Conservation (phyloP, 2,797 vertebrate species). For the Sandelia bainsii region DNA sequence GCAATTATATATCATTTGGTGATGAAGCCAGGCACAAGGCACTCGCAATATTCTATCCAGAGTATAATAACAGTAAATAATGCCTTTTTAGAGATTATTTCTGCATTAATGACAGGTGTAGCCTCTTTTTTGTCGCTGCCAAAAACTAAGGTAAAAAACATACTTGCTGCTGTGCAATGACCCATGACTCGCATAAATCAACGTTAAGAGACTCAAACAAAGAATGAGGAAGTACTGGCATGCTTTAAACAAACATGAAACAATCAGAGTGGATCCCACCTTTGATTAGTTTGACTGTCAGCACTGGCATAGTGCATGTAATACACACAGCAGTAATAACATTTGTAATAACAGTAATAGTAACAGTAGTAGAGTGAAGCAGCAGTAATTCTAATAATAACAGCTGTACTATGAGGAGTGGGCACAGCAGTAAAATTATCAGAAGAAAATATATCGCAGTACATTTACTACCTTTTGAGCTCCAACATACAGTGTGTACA, state of each 20-base stretch:
- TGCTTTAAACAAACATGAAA: not conserved
- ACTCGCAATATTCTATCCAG: constrained; percentile 22
- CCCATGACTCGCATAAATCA: not conserved
- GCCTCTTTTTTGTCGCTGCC: constrained; percentile 20
- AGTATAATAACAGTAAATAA: constrained; percentile 60
- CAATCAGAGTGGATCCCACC: not conserved
- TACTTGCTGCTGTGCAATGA: not conserved
- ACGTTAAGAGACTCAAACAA: not conserved
- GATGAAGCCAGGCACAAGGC: constrained; percentile 35
- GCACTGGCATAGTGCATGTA: not conserved
- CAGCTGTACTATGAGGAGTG: too few species aligned
- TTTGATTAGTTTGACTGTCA: not conserved
- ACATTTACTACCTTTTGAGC: not conserved
- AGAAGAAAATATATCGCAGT: not conserved
- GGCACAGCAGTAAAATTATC: too few species aligned
- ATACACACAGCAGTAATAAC: too few species aligned
- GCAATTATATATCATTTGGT: constrained; percentile 64
- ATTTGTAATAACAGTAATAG: not conserved
- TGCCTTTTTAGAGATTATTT: constrained; percentile 5
- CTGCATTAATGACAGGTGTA: constrained; percentile 29
- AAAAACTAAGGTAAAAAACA: constrained; percentile 22
- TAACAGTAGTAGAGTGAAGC: not conserved
- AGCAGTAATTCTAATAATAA: not conserved
- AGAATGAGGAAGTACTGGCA: not conserved
- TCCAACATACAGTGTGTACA: not conserved